A percentile compares a stretch with the other conserved stretches of the same genome.
phyloP scores from a whole-genome alignment of 92 coral and sea anemone species.

The Bergia sp. region DNA sequence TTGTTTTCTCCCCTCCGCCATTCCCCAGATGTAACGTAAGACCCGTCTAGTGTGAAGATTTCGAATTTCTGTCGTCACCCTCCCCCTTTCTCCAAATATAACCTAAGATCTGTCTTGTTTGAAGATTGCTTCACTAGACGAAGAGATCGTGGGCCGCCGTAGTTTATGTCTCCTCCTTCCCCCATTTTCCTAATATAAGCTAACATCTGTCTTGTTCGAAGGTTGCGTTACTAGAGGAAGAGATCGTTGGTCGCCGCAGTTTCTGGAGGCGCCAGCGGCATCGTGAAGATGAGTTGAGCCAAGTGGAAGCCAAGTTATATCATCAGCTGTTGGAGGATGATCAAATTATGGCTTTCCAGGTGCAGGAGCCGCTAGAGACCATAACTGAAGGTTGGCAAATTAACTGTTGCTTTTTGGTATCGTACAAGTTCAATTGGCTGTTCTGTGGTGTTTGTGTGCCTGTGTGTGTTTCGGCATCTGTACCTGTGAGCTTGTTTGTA shows the following conservation, averaged over 20 bases:
- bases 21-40: too few relatives aligned
- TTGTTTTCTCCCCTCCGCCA: too few relatives aligned
- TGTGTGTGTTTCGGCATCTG: not conserved
- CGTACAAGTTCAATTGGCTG: not conserved
- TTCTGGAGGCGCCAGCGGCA: constrained; percentile 99
- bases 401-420: not conserved
- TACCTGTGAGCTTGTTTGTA: too few relatives aligned
- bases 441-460: not conserved
- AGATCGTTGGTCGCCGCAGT: constrained; percentile 92
- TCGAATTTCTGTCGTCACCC: too few relatives aligned
- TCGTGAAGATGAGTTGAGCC: constrained; percentile 90
- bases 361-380: constrained; percentile 76
- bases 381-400: constrained; percentile 80
- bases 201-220: constrained; percentile 7
- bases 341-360: constrained; percentile 81
- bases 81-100: not conserved
- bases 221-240: constrained; percentile 95
- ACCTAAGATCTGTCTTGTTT: not conserved
- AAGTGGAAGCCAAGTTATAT: constrained; percentile 71
- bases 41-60: too few relatives aligned
- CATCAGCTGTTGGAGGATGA: constrained; percentile 81
- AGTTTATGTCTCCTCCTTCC: constrained; percentile 54
- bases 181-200: not conserved
- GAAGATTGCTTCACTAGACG: constrained; percentile 90
- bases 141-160: constrained; percentile 92